Conservation (phyloP, 2,797 vertebrate genomes). For the Enteromius paludinosus region DNA sequence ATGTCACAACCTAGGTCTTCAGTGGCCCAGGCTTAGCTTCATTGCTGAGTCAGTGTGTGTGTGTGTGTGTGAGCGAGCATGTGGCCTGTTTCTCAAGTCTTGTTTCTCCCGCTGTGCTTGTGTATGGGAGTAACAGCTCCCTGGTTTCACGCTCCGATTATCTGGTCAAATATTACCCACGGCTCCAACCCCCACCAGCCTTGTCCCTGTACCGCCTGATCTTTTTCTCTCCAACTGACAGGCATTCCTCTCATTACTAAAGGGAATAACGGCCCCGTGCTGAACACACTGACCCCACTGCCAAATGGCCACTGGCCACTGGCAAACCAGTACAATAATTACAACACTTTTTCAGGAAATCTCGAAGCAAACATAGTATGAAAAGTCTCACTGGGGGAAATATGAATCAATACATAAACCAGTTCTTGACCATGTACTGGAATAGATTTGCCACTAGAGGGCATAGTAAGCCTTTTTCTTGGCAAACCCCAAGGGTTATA, state of each 20-base stretch:
- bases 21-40: slow-evolving; percentile 1
- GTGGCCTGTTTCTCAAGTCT: background rate
- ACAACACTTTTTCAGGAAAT: background rate
- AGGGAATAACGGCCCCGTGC: background rate
- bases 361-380: background rate
- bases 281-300: slow-evolving; percentile 1
- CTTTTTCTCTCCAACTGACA: slow-evolving; percentile 13
- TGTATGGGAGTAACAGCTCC: slow-evolving; percentile 30
- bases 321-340: background rate
- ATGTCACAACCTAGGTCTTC: slow-evolving; percentile 3
- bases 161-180: slow-evolving; percentile 54
- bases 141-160: slow-evolving; percentile 59
- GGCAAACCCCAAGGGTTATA: background rate
- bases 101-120: slow-evolving; percentile 39
- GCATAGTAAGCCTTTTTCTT: background rate
- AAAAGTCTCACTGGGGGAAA: background rate
- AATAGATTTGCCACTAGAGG: slow-evolving; percentile 42
- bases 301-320: background rate
- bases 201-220: slow-evolving; percentile 1
- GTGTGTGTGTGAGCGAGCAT: background rate
- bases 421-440: background rate
- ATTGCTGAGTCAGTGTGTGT: background rate
- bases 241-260: slow-evolving; percentile 44
- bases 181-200: background rate
- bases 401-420: background rate